Percentiles rank a stretch among this genome's conserved stretches.
phyloP scores from a whole-genome alignment of 2,113 vertebrate species.

The Phylloscopus whistleri region DNA sequence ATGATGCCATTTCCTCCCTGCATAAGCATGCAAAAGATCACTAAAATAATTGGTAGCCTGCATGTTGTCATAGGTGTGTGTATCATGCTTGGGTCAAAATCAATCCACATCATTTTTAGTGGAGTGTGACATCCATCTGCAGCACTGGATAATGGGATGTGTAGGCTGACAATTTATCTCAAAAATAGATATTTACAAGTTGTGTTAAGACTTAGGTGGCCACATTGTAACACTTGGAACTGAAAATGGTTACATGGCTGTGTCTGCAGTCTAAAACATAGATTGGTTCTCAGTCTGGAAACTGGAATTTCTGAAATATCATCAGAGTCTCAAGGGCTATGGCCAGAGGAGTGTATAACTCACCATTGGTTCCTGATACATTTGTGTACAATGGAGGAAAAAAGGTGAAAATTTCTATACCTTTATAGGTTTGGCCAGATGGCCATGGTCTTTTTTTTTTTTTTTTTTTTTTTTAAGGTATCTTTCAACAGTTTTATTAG shows the following conservation, averaged over 20 bases:
- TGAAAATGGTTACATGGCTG: not conserved
- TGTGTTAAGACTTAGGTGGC: rapidly evolving
- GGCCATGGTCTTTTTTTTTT: not conserved
- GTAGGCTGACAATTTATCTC: not conserved
- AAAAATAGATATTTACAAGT: not conserved
- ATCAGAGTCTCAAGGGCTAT: not conserved
- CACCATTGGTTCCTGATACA: rapidly evolving
- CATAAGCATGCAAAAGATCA: not conserved
- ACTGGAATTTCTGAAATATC: not conserved
- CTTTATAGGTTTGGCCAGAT: not conserved
- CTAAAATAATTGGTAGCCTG: not conserved
- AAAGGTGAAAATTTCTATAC: not conserved
- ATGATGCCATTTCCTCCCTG: not conserved
- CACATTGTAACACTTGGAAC: not conserved
- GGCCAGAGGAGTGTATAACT: not conserved
- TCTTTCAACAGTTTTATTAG: not conserved
- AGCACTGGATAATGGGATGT: rapidly evolving
- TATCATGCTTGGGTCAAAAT: not conserved
- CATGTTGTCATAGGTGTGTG: not conserved
- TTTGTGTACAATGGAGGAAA: not conserved
- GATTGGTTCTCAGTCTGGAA: not conserved
- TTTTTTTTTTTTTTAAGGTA: not conserved
- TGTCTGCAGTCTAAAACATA: not conserved
- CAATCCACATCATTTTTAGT: not conserved
- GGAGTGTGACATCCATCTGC: not conserved